Evolutionary conservation across 2,797 vertebrate genomes (phyloP).

Genomic region (Chromis chromis): DNA sequence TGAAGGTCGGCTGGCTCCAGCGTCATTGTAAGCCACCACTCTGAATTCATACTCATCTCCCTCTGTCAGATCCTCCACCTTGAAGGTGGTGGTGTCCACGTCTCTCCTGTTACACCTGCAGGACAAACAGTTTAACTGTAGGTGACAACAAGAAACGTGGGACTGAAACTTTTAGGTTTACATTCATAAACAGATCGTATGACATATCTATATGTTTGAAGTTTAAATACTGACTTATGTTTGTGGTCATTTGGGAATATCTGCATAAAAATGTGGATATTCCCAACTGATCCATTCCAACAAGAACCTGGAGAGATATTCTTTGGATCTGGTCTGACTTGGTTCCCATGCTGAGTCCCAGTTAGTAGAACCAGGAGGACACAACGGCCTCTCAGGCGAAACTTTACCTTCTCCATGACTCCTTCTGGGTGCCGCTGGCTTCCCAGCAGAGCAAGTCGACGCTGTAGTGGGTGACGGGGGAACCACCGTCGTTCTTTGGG

Average conservation of each 20-base stretch:
- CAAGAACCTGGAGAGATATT: not conserved
- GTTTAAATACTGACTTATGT: too few species aligned
- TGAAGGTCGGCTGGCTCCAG: slow-evolving; percentile 93
- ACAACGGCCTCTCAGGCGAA: not conserved
- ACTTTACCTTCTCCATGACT: slow-evolving; percentile 89
- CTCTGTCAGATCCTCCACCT: slow-evolving; percentile 93
- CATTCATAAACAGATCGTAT: too few species aligned
- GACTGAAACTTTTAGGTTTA: not conserved
- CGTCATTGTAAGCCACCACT: slow-evolving; percentile 93
- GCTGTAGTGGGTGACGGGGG: slow-evolving; percentile 96
- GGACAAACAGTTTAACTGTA: not conserved
- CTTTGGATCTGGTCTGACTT: not conserved
- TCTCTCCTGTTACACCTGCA: slow-evolving; percentile 92
- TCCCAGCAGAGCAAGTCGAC: slow-evolving; percentile 96
- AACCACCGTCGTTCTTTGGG: slow-evolving; percentile 95
- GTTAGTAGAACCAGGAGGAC: not conserved
- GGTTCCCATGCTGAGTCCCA: not conserved
- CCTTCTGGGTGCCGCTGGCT: slow-evolving; percentile 90
- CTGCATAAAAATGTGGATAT: too few species aligned
- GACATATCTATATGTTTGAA: too few species aligned
- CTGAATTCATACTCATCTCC: slow-evolving; percentile 98
- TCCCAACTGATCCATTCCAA: too few species aligned
- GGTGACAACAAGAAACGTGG: not conserved
- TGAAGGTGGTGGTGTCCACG: slow-evolving; percentile 92
- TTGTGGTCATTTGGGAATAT: not conserved